Evolutionary conservation across 2,113 vertebrate species (phyloP).

Genomic region (Choloepus hoffmanni): DNA sequence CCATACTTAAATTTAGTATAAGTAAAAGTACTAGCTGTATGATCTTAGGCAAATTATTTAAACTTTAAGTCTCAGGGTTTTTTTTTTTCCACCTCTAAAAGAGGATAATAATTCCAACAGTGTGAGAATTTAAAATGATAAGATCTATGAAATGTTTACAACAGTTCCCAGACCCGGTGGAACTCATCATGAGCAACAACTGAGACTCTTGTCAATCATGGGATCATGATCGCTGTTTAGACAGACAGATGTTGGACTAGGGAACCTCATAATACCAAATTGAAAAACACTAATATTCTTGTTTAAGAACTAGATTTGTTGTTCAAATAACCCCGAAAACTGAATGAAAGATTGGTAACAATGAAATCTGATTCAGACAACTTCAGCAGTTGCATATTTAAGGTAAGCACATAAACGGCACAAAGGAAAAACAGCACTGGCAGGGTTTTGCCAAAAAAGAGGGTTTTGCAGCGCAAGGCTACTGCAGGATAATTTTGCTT

Average conservation of each 20-base stretch:
- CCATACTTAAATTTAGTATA: neutral
- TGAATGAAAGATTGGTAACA: neutral
- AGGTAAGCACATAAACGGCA: neutral
- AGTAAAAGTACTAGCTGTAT: neutral
- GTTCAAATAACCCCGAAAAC: neutral
- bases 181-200: neutral
- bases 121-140: neutral
- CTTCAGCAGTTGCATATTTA: neutral
- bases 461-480: neutral
- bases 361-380: neutral
- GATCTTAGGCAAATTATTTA: neutral
- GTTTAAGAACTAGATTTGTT: neutral
- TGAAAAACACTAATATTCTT: neutral
- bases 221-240: neutral
- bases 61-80: neutral
- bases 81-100: neutral
- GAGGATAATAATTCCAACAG: neutral
- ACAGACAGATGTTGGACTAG: neutral
- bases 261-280: neutral
- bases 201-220: neutral
- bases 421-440: neutral
- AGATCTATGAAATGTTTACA: neutral
- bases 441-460: neutral
- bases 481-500: neutral
- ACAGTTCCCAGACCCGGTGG: rapidly evolving